Evolutionary conservation across 37 sponge, comb jelly and placozoan genomes (phyloP), one percentile per base, ranked within the genome.

Genomic region (Ianthella basta): DNA sequence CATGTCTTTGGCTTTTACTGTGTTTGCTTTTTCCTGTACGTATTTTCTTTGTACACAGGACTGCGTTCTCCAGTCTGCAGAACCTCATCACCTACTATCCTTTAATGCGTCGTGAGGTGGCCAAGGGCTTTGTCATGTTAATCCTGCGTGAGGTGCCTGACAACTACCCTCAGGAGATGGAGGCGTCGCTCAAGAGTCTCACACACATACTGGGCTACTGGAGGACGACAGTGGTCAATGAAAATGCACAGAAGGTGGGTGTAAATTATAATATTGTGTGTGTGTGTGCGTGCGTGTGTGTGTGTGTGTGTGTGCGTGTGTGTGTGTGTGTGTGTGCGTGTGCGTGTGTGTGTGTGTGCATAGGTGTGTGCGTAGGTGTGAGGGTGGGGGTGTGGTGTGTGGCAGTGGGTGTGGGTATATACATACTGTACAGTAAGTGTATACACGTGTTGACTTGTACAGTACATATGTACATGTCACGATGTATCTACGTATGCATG

Each of bases 121-220:
- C 88, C 30, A 70, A 72, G 29, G 94, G 91, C 68, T 64, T 24
- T 50, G 30, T 82, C 19, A 59, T 65, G 70, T 97, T 97, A 83
- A 88, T 97, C 32, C 80, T 92, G 60, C 67, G 92, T 39, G 97
- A 95, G 55, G 85, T 97, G n/a, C 95, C 97, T 2, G 97, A 94
- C 80, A 88, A 84, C 69, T 91, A 88, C 59, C 95, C 97, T 0
- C 89, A 92, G 64, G 89, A 92, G 56, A 85, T 97, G 80, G 95
- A 97, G 72, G 65, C 65, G 35, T 80, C 84, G 0, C 82, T 97
- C 21, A 92, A 89, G 86, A 86, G 86, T 79, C 82, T 97, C 21
- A 79, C 72, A 4, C 91, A 88, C 40, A 73, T 97, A 63, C 64
- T 97, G 6, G 86, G 91, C 27, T 88, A 92, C 88, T 97, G 97